A percentile compares a stretch with the other conserved stretches of the same genome.
phyloP scores from a whole-genome alignment of 2,113 vertebrate genomes.

The Acrocephalus arundinaceus region DNA sequence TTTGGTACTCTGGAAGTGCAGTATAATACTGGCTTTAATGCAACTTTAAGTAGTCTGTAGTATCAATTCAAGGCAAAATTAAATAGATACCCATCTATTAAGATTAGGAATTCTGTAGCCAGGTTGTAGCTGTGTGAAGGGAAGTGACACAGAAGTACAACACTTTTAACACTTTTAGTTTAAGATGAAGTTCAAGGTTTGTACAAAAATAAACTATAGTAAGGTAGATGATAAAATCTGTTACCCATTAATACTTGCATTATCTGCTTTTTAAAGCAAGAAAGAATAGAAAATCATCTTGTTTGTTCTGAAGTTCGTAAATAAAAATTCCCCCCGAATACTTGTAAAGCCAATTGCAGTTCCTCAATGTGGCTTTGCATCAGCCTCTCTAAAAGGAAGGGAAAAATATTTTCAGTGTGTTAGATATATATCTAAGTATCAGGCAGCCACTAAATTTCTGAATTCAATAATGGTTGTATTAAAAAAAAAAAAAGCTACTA shows the following conservation, averaged over 20 bases:
- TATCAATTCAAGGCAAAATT: background rate
- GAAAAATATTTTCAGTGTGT: background rate
- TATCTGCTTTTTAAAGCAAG: background rate
- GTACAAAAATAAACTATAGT: background rate
- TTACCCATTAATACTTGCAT: background rate
- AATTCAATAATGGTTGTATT: background rate
- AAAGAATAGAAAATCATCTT: background rate
- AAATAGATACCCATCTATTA: background rate
- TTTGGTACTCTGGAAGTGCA: background rate
- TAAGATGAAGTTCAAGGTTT: background rate
- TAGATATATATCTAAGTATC: background rate
- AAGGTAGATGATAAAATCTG: background rate
- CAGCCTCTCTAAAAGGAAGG: background rate
- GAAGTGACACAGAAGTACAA: background rate
- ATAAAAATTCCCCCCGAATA: background rate
- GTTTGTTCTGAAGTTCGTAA: background rate
- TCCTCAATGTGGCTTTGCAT: background rate
- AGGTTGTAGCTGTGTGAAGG: background rate
- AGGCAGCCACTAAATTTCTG: background rate
- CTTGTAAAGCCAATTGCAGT: background rate
- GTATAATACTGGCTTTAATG: background rate
- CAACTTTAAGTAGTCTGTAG: background rate
- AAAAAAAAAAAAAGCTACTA: background rate
- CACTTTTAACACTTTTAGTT: background rate
- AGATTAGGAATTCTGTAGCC: background rate